Evolutionary conservation across 2,797 vertebrate species (phyloP).

Genomic region (Myoxocephalus aenaeus): DNA sequence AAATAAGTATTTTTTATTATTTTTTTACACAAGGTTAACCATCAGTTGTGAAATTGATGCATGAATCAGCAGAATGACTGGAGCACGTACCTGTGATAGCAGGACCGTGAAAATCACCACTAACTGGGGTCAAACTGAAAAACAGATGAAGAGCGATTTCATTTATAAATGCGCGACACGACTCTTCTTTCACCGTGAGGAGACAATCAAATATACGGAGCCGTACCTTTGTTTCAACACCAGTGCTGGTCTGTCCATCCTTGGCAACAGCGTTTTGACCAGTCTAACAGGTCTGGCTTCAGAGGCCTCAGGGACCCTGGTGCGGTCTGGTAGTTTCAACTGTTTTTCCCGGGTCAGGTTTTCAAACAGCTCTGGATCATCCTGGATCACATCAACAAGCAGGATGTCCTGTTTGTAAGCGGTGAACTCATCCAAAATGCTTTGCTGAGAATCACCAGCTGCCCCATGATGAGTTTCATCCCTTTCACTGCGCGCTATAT

Average conservation of each 20-base stretch:
- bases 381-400: constrained; percentile 91
- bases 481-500: constrained; percentile 29
- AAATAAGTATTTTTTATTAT: too few species aligned
- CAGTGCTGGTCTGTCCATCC: not conserved
- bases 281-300: constrained; percentile 14
- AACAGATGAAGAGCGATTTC: constrained; percentile 10
- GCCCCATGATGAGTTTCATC: constrained; percentile 12
- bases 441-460: not conserved
- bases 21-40: too few species aligned
- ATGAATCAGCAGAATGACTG: too few species aligned
- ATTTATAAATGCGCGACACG: not conserved
- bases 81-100: constrained; percentile 50
- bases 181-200: not conserved
- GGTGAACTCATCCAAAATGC: constrained; percentile 83
- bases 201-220: constrained; percentile 7
- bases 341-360: constrained; percentile 58
- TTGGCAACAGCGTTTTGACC: not conserved
- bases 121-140: constrained; percentile 61
- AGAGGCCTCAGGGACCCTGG: constrained; percentile 40
- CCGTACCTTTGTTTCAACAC: constrained; percentile 50
- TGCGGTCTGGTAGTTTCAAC: constrained; percentile 56
- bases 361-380: constrained; percentile 94
- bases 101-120: constrained; percentile 1
- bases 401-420: constrained; percentile 93
- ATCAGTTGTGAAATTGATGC: too few species aligned